Base-by-base conservation (phyloP, 2,797 vertebrate species). In the Argentina silus region DNA sequence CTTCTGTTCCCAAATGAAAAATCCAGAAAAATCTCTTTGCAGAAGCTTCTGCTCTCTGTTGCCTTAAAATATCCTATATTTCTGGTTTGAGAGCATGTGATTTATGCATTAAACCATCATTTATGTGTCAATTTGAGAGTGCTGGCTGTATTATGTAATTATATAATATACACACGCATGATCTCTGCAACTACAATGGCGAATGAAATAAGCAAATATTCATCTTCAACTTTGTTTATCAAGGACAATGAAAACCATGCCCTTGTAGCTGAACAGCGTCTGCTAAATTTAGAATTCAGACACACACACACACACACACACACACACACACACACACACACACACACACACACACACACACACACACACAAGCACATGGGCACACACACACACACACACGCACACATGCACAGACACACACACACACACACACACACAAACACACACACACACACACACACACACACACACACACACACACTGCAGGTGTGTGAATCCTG, bases 401-500 rank as follows among this genome's bases (percentile, higher is more conserved):
- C 56, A 1, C 51, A 14, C 72, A 36, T 42, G 1, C 55, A 60
- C 65, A n/a, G 53, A 61, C 75, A 75, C 67, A 73, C 55, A 72
- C 75, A 69, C 10, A 56, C 8, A 11, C 42, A 0, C 21, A 43
- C 79, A 7, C 53, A 36, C 64, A 0, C 12, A 14, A 53, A 48
- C 55, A 2, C 45, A 0, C 12, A 14, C 53, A 48, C 55, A 73
- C 55, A 72, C 75, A 69, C 10, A 56, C 8, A 11, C 42, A 0
- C 21, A 43, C 79, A 7, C 53, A 36, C 64, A 0, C 12, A 14
- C 63, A 48, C 55, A 2, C 45, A 0, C 12, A 14, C 53, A 48
- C 55, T 1, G 23, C 81, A 73, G 78, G 72, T 59, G 80, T 77
- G 85, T 82, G 74, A 14, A 50, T 81, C 78, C 69, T 85, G 61